Percentiles rank a stretch among this genome's conserved stretches.
Conservation (phyloP, 2,113 vertebrate genomes). For the Stigmatopora argus region DNA sequence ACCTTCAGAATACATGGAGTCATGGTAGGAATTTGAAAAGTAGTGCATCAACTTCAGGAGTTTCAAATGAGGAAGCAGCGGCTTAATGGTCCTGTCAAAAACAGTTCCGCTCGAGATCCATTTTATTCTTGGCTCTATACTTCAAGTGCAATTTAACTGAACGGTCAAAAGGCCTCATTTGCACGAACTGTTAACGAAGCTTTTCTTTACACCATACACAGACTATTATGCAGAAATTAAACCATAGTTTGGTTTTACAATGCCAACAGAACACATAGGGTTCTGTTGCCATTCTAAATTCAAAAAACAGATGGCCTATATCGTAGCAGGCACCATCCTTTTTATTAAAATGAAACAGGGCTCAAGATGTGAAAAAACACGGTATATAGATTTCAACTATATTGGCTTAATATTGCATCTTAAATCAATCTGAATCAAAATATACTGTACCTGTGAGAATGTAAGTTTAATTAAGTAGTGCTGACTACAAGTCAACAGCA, state of each 20-base stretch:
- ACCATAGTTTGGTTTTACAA: neutral
- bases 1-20: slow-evolving; percentile 8
- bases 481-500: neutral
- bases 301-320: neutral
- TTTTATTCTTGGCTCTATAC: neutral
- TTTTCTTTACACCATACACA: slow-evolving; percentile 4
- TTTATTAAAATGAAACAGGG: neutral
- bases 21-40: slow-evolving; percentile 4
- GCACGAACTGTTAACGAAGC: neutral
- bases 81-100: slow-evolving; percentile 8
- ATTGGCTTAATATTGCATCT: slow-evolving; percentile 1
- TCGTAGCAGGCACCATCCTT: neutral
- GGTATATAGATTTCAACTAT: neutral
- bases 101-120: neutral
- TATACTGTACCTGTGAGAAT: neutral
- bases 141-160: slow-evolving; percentile 7
- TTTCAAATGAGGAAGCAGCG: slow-evolving; percentile 11
- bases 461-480: neutral
- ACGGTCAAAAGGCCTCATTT: neutral
- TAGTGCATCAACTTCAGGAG: neutral
- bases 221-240: neutral
- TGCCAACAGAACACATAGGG: neutral
- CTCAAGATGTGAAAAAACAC: neutral
- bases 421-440: neutral
- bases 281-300: neutral